Evolutionary conservation across 1,140 invertebrate genomes (phyloP).

Genomic region (Centruroides sculpturatus): DNA sequence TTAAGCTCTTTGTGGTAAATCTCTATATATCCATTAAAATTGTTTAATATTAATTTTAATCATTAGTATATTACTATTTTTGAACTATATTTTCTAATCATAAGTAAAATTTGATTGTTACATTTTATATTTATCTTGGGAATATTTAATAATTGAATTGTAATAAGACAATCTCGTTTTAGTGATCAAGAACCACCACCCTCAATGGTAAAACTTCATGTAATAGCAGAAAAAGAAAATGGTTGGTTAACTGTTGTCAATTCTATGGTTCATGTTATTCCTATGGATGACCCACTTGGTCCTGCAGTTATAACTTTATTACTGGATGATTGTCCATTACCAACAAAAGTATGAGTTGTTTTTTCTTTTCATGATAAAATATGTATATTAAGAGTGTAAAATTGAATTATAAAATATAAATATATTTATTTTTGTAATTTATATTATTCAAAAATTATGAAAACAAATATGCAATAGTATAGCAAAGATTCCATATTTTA

Average conservation of each 20-base stretch:
- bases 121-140: conserved; percentile 1
- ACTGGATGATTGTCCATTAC: conserved; percentile 80
- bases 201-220: conserved; percentile 64
- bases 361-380: not conserved
- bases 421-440: not conserved
- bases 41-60: too few species aligned
- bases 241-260: conserved; percentile 82
- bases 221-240: conserved; percentile 73
- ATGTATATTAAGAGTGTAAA: conserved; percentile 1
- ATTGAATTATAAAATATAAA: conserved; percentile 1
- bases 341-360: conserved; percentile 49
- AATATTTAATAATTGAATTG: not conserved
- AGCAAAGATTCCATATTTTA: too few species aligned
- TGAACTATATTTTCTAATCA: too few species aligned
- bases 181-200: conserved; percentile 75
- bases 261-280: conserved; percentile 74
- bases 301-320: conserved; percentile 79
- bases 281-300: conserved; percentile 69
- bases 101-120: too few species aligned
- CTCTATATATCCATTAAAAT: too few species aligned
- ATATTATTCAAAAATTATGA: too few species aligned
- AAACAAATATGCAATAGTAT: too few species aligned
- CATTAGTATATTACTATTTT: too few species aligned
- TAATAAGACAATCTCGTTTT: conserved; percentile 17
- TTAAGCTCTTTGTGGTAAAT: too few species aligned